Evolutionary conservation across 2,888 invertebrate species (phyloP), one percentile per base, ranked within the genome.

Genomic region (Mellilla xanthometata): DNA sequence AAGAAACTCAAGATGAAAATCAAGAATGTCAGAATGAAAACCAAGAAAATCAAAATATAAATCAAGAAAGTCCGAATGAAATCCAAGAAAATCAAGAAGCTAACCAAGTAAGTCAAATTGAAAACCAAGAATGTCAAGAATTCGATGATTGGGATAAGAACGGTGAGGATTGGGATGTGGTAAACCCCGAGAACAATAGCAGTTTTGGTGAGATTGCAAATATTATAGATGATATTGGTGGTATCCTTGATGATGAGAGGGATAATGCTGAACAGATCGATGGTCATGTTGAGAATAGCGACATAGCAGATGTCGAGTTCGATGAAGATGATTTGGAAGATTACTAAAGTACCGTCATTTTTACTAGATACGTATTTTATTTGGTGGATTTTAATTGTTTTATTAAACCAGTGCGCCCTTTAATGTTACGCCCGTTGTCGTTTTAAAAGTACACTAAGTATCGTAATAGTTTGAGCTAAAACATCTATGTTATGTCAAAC

Each of bases 261-360:
- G 30, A 19, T 12, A 33, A 22, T 9, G 12, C 2, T 12, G 24
- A 4, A 22, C 9, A 2, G 11, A 8, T 38, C 2, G 10, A 13
- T 34, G 5, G 15, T 27, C 11, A 12, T 13, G 23, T 40, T 24
- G 30, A 13, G 8, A 12, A 3, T 31, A 22, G 23, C 40, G 44
- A 49, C 12, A 44, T 43, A n/a, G 39, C 46, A 7, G 47, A 52
- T n/a, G 33, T 60, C 11, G 45, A 62, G 11, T 38, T 52, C 7
- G 55, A 69, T 38, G 78, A 76, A 2, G 73, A 75, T 3, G 81
- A 82, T 59, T 71, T 81, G 23, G 80, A 76, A 58, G 82, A 83
- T 55, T 83, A 56, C n/a, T n/a, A n/a, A n/a, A n/a, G n/a, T n/a
- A n/a, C n/a, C n/a, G n/a, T n/a, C n/a, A n/a, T n/a, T n/a, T n/a